Evolutionary conservation across 2,888 invertebrate species (phyloP).

Genomic region (Lasioglossum calceatum): DNA sequence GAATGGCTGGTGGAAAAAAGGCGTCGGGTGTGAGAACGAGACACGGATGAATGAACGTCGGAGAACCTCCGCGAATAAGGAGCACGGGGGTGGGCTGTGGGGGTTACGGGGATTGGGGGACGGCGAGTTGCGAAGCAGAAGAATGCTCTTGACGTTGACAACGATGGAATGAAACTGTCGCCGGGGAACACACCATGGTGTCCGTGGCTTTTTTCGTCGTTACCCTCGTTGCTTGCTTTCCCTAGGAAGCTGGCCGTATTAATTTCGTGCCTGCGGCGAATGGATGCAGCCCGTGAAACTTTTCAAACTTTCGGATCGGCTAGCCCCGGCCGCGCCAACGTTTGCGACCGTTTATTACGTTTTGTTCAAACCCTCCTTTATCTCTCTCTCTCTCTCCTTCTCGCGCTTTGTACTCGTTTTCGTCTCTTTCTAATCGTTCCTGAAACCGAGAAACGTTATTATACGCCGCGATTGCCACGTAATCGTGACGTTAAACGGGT

Average conservation of each 20-base stretch:
- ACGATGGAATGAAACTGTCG: slow-evolving; percentile 75
- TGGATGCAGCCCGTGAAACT: slow-evolving; percentile 38
- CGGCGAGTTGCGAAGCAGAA: slow-evolving; percentile 72
- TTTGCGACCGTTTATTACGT: slow-evolving; percentile 32
- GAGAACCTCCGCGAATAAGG: slow-evolving; percentile 68
- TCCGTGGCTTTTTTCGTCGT: slow-evolving; percentile 48
- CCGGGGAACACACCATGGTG: slow-evolving; percentile 51
- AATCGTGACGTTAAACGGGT: slow-evolving; percentile 4
- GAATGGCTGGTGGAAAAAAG: slow-evolving; percentile 55
- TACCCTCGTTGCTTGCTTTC: slow-evolving; percentile 47
- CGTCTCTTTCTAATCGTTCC: not conserved
- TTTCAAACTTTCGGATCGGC: slow-evolving; percentile 42
- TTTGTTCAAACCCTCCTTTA: not conserved
- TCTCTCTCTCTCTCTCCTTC: not conserved
- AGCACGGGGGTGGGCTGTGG: slow-evolving; percentile 47
- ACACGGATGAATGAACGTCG: slow-evolving; percentile 65
- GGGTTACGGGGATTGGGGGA: not conserved
- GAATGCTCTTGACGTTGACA: slow-evolving; percentile 76
- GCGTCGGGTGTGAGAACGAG: slow-evolving; percentile 45
- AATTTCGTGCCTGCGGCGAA: slow-evolving; percentile 55
- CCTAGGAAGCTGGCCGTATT: slow-evolving; percentile 51
- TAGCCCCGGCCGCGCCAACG: not conserved
- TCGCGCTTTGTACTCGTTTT: no score
- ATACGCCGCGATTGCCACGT: not conserved
- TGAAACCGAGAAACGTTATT: slow-evolving; percentile 9